phyloP scores from a whole-genome alignment of 2,113 vertebrate species.

The Columbina picui region DNA sequence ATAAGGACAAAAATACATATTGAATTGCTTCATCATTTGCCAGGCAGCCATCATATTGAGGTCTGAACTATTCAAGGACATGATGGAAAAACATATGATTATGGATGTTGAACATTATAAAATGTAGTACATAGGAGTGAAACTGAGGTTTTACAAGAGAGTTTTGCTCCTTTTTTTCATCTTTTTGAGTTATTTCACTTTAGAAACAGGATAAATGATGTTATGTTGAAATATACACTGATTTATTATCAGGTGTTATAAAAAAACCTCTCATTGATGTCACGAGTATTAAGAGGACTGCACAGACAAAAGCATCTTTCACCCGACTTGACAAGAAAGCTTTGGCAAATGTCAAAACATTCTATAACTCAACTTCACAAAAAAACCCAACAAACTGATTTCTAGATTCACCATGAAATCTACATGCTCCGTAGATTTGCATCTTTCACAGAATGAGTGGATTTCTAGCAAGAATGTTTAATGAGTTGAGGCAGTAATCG shows the following conservation, averaged over 20 bases:
- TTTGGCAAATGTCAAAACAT: conserved; percentile 17
- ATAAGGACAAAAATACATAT: background rate
- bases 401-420: background rate
- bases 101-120: background rate
- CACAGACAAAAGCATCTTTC: conserved; percentile 43
- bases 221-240: background rate
- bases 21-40: background rate
- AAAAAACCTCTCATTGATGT: background rate
- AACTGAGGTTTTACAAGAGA: background rate
- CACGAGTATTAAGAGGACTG: conserved; percentile 10
- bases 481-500: background rate
- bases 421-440: background rate
- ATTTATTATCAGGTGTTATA: conserved; percentile 27
- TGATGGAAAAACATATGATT: background rate
- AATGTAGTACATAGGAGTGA: background rate
- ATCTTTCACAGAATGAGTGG: background rate
- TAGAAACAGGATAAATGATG: background rate
- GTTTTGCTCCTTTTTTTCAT: background rate
- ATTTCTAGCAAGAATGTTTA: background rate
- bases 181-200: background rate
- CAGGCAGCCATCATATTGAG: background rate
- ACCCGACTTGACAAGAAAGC: conserved; percentile 31
- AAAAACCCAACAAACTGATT: background rate
- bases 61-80: background rate
- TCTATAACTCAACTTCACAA: background rate